These are phyloP conservation scores for Acanthosepion lycidas DNA, from an alignment of 2,888 invertebrate species.

Conservation along the genomic window DNA sequence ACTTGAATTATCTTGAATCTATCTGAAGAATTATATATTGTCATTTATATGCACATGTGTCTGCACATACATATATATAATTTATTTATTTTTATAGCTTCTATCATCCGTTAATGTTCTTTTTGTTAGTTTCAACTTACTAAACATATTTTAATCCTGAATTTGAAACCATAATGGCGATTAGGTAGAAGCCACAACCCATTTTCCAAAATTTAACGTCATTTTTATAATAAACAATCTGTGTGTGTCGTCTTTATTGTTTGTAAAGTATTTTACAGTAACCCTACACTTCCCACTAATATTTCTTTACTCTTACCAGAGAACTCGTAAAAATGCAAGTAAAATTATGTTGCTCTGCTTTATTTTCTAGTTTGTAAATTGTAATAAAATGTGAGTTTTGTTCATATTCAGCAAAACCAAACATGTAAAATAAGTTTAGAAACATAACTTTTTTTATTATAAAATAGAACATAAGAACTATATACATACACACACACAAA, in stretches of 20 bases:
- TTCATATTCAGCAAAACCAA: no score
- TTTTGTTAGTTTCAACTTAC: neutral
- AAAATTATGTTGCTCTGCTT: no score
- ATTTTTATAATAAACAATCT: neutral
- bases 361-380: neutral
- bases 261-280: neutral
- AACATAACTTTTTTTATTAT: no score
- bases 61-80: neutral
- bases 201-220: neutral
- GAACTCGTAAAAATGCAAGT: neutral
- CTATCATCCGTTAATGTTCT: neutral
- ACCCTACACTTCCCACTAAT: neutral
- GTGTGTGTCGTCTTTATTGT: neutral
- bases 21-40: neutral
- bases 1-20: no score
- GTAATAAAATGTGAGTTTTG: no score
- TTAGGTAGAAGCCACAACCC: neutral
- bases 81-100: neutral
- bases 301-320: neutral
- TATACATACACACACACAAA: no score
- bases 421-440: no score
- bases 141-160: neutral
- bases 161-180: conserved; percentile 33
- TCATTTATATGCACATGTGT: neutral
- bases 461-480: no score